Evolutionary conservation across 2,888 invertebrate species (phyloP).

Genomic region (Muscina levida): DNA sequence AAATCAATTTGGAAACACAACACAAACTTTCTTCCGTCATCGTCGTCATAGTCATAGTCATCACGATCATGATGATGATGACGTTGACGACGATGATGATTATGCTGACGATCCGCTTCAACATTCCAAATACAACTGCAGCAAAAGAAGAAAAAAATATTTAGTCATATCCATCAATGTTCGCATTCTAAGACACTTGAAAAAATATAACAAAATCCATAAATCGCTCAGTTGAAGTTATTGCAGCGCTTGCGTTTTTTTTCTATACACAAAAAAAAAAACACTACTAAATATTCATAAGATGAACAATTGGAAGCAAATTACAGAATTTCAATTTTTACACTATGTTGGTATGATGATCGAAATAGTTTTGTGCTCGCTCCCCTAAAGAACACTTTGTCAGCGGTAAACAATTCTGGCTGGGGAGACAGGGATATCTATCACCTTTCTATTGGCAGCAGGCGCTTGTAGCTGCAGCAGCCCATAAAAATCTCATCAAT

Average conservation of each 20-base stretch:
- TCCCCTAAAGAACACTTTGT: background rate
- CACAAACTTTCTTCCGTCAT: constrained; percentile 59
- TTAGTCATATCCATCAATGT: constrained; percentile 54
- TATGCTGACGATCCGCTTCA: constrained; percentile 4
- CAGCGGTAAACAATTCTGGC: background rate
- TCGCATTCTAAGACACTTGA: constrained; percentile 55
- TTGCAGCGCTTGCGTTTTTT: background rate
- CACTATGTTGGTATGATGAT: constrained; percentile 36
- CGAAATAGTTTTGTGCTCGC: constrained; percentile 30
- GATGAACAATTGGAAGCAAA: constrained; percentile 18
- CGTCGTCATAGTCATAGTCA: background rate
- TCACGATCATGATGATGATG: constrained; percentile 4
- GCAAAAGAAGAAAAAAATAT: constrained; percentile 9
- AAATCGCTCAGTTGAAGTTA: constrained; percentile 15
- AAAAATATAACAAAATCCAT: constrained; percentile 43
- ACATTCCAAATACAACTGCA: constrained; percentile 19
- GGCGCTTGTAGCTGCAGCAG: constrained; percentile 37
- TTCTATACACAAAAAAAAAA: background rate
- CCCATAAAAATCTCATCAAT: constrained; percentile 68
- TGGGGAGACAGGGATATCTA: constrained; percentile 24
- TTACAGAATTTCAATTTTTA: constrained; percentile 39
- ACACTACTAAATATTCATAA: constrained; percentile 21
- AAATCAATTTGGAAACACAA: constrained; percentile 62
- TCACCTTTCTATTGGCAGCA: constrained; percentile 23
- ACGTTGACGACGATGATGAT: constrained; percentile 29